Conservation (phyloP, 1,140 invertebrate species). For the Polyergus mexicanus region DNA sequence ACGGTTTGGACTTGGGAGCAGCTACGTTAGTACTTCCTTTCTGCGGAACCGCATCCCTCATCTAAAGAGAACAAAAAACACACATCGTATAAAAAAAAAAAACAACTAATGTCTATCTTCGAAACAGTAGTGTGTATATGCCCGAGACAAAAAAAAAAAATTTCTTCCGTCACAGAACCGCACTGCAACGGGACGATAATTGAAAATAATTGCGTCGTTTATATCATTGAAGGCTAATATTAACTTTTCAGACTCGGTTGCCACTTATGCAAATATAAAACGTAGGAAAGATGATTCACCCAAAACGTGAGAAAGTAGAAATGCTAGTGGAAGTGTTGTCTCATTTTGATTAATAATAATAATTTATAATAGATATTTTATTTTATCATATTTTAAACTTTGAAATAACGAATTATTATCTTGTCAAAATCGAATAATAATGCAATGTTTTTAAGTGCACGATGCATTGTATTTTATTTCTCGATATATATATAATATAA, state of each 20-base stretch:
- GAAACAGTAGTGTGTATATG: neutral
- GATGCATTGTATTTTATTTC: neutral
- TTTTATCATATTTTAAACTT: neutral
- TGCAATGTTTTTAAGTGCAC: neutral
- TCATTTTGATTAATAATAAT: neutral
- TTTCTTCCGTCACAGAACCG: neutral
- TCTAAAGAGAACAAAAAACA: slow-evolving; percentile 74
- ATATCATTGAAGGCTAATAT: slow-evolving; percentile 13
- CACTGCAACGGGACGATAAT: neutral
- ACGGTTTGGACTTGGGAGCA: slow-evolving; percentile 89
- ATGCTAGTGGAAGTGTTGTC: neutral
- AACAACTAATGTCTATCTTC: neutral
- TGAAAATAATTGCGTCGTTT: slow-evolving; percentile 4
- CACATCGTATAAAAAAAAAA: neutral
- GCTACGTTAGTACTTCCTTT: slow-evolving; percentile 83
- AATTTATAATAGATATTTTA: neutral
- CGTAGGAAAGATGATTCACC: slow-evolving; percentile 1
- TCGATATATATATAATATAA: neutral
- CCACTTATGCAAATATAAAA: slow-evolving; percentile 33
- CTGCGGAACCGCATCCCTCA: slow-evolving; percentile 84
- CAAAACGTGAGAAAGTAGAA: neutral
- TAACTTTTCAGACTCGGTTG: slow-evolving; percentile 20
- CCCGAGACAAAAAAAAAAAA: neutral
- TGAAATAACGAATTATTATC: neutral
- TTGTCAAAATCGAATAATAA: slow-evolving; percentile 1